Percentiles rank a stretch among this genome's conserved stretches.
Evolutionary conservation across 2,888 invertebrate species (phyloP).

Genomic region (Brachypalpus laphriformis): DNA sequence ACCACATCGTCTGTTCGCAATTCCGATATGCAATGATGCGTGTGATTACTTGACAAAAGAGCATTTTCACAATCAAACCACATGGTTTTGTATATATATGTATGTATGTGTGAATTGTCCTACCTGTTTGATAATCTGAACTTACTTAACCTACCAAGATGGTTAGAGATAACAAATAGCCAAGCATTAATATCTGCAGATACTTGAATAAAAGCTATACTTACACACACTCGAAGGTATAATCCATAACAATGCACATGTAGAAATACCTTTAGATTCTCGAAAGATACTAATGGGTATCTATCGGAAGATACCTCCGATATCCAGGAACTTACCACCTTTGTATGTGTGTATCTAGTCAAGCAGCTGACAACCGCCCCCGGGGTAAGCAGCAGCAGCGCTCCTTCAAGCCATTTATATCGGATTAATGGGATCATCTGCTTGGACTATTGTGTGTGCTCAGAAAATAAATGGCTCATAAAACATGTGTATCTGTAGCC

Average conservation of each 20-base stretch:
- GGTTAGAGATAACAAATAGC: slow-evolving; percentile 43
- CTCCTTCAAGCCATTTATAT: slow-evolving; percentile 63
- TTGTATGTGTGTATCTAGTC: slow-evolving; percentile 18
- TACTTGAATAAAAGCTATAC: slow-evolving; percentile 25
- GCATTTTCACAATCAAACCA: slow-evolving; percentile 22
- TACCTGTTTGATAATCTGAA: slow-evolving; percentile 36
- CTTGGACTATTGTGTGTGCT: slow-evolving; percentile 75
- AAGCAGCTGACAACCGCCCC: slow-evolving; percentile 57
- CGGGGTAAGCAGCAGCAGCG: slow-evolving; percentile 28
- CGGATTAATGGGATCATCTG: slow-evolving; percentile 69
- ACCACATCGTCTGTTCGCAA: slow-evolving; percentile 30
- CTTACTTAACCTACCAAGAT: slow-evolving; percentile 44
- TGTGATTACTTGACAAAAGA: slow-evolving; percentile 50
- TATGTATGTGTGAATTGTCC: not conserved
- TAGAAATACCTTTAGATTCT: slow-evolving; percentile 46
- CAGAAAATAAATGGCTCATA: slow-evolving; percentile 80
- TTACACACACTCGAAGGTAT: not conserved
- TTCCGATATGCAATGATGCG: slow-evolving; percentile 30
- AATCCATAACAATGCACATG: slow-evolving; percentile 48
- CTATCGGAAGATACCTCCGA: slow-evolving; percentile 32
- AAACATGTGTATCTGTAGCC: slow-evolving; percentile 74
- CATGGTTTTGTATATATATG: not conserved
- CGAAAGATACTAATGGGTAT: slow-evolving; percentile 60
- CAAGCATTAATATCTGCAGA: slow-evolving; percentile 42
- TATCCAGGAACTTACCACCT: slow-evolving; percentile 15